These are phyloP conservation scores for Chrysochloris asiatica DNA, from an alignment of 2,113 vertebrate species.

Conservation along the genomic window DNA sequence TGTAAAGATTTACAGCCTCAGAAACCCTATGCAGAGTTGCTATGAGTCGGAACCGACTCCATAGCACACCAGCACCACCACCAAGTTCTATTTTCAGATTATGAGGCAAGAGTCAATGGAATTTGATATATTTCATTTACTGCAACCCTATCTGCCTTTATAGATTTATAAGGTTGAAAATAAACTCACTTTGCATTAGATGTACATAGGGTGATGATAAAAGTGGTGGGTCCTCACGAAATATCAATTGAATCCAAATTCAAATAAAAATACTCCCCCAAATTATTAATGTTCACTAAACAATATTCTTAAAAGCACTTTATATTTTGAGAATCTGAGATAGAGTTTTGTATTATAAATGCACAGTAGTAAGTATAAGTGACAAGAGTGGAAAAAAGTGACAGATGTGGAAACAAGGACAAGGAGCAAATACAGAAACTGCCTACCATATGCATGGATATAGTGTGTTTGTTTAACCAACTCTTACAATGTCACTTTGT, in stretches of 20 bases:
- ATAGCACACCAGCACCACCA: too few species aligned
- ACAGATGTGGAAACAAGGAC: not conserved
- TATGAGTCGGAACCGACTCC: too few species aligned
- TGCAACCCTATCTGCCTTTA: not conserved
- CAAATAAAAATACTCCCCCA: constrained; percentile 9
- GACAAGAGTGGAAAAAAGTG: not conserved
- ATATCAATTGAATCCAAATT: not conserved
- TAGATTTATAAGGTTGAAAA: not conserved
- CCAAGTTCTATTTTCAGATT: too few species aligned
- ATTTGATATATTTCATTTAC: not conserved
- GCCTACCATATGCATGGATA: not conserved
- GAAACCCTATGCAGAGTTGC: too few species aligned
- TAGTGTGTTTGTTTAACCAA: not conserved
- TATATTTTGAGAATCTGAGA: not conserved
- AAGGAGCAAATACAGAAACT: not conserved
- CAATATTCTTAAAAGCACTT: not conserved
- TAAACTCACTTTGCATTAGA: not conserved
- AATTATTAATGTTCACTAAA: not conserved
- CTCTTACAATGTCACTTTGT: not conserved
- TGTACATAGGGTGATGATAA: not conserved
- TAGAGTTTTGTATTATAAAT: not conserved
- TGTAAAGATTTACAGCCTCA: too few species aligned
- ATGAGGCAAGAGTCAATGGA: not conserved
- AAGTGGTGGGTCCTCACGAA: not conserved
- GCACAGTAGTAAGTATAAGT: not conserved